Evolutionary conservation across 2,797 vertebrate species (phyloP).

Genomic region (Galago senegalensis): DNA sequence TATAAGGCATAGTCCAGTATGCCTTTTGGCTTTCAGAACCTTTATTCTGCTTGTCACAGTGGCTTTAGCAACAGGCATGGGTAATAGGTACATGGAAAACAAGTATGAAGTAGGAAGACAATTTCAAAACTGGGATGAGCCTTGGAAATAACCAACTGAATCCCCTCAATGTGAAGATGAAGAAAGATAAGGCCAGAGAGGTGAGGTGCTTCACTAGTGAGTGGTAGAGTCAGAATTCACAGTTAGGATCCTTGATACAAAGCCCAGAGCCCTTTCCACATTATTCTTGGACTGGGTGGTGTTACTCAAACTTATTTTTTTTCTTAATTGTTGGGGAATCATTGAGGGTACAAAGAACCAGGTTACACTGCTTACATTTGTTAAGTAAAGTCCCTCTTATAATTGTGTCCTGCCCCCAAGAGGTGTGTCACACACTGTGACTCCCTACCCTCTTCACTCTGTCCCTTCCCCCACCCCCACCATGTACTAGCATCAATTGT

Average conservation of each 20-base stretch:
- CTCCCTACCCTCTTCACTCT: too few relatives aligned
- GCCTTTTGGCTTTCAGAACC: not conserved
- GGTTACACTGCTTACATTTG: too few relatives aligned
- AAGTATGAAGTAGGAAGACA: not conserved
- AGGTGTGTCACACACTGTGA: too few relatives aligned
- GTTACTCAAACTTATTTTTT: not conserved
- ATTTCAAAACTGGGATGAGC: not conserved
- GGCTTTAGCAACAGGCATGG: not conserved
- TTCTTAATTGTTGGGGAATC: too few relatives aligned
- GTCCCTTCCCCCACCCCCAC: too few relatives aligned
- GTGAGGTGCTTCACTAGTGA: not conserved
- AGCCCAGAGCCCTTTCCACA: not conserved
- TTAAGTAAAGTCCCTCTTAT: too few relatives aligned
- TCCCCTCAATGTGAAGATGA: not conserved
- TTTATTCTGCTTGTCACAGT: not conserved
- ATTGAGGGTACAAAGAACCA: too few relatives aligned
- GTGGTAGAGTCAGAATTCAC: not conserved
- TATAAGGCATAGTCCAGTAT: not conserved
- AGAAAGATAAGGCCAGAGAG: not conserved
- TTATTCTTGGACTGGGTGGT: not conserved
- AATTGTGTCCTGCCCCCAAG: too few relatives aligned
- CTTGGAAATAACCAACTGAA: not conserved
- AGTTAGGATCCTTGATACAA: not conserved
- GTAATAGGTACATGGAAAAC: not conserved
- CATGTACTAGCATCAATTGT: too few relatives aligned